phyloP scores from a whole-genome alignment of 1,140 invertebrate species.

The Papilio aristodemus region DNA sequence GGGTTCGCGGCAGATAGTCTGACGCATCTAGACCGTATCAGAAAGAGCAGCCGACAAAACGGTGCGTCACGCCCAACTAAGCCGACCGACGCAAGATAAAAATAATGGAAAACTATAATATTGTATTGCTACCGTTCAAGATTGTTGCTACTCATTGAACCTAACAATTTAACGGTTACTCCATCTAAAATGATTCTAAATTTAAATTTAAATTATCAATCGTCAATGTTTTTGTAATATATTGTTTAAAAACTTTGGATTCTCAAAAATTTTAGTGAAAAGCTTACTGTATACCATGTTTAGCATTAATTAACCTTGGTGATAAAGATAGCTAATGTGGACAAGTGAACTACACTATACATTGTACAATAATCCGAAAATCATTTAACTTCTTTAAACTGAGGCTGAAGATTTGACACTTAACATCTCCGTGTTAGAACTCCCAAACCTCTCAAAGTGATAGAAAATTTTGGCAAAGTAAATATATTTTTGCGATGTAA shows the following conservation, averaged over 20 bases:
- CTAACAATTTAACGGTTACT: constrained; percentile 9
- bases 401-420: not conserved
- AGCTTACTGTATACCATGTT: no score
- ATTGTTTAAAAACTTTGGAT: no score
- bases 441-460: constrained; percentile 35
- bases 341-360: no score
- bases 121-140: constrained; percentile 36
- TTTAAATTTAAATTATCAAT: not conserved
- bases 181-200: not conserved
- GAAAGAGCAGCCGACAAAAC: constrained; percentile 70
- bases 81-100: constrained; percentile 51
- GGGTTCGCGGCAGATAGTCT: constrained; percentile 63
- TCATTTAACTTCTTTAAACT: not conserved
- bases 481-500: not conserved
- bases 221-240: not conserved
- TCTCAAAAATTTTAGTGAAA: no score
- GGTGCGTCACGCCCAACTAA: constrained; percentile 71
- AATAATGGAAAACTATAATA: constrained; percentile 46
- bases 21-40: constrained; percentile 75
- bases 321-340: no score
- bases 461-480: constrained; percentile 37
- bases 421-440: not conserved
- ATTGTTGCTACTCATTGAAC: constrained; percentile 28
- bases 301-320: no score
- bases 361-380: not conserved